Evolutionary conservation across 2,888 invertebrate species (phyloP).

Genomic region (Microctonus brassicae): DNA sequence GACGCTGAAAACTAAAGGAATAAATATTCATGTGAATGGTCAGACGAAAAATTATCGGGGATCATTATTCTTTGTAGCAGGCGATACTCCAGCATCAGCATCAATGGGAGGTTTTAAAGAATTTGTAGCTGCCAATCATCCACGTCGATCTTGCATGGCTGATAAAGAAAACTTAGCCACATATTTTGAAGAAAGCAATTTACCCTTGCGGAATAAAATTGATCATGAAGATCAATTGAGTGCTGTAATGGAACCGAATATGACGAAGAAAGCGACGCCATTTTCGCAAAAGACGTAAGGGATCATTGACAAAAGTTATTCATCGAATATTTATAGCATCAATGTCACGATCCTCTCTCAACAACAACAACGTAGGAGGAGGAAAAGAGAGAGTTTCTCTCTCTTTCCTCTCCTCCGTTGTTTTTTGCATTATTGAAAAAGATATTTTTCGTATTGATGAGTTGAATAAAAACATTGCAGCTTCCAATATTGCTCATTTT

Average conservation of each 20-base stretch:
- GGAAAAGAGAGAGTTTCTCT: no score
- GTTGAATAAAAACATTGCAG: conserved; percentile 41
- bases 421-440: conserved; percentile 42
- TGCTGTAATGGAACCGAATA: neutral
- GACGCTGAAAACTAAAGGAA: conserved; percentile 27
- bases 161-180: conserved; percentile 5
- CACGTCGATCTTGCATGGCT: conserved; percentile 42
- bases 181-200: conserved; percentile 22
- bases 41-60: conserved; percentile 41
- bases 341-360: neutral
- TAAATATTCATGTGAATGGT: conserved; percentile 33
- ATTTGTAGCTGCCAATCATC: conserved; percentile 44
- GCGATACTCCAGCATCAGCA: conserved; percentile 46
- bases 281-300: no score
- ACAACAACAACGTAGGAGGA: conserved; percentile 42
- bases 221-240: conserved; percentile 26
- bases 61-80: conserved; percentile 43
- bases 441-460: conserved; percentile 45
- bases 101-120: conserved; percentile 47
- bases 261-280: no score
- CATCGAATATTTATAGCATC: no score
- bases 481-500: conserved; percentile 48
- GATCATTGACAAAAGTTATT: no score
- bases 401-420: conserved; percentile 21
- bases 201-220: conserved; percentile 10